Conservation (phyloP, 2,113 vertebrate species). For the Nannobrachium achirus region DNA sequence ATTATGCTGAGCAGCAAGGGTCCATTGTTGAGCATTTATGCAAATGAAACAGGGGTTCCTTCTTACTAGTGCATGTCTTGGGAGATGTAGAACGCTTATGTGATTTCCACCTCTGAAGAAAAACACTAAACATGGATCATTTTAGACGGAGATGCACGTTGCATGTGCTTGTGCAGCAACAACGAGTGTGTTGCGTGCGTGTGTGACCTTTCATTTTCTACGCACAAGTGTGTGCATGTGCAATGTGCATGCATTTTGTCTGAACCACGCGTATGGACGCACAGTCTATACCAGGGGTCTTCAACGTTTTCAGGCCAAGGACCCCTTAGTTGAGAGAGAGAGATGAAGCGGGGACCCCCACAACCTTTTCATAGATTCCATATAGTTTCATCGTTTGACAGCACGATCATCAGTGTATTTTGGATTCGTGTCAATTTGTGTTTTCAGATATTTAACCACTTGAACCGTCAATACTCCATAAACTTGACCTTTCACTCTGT, state of each 20-base stretch:
- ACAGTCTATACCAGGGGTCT: too few relatives aligned
- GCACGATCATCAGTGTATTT: too few relatives aligned
- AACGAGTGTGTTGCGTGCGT: not conserved
- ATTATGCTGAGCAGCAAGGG: slow-evolving; percentile 44
- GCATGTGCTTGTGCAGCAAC: slow-evolving; percentile 9
- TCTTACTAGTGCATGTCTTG: slow-evolving; percentile 71
- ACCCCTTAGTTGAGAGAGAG: too few relatives aligned
- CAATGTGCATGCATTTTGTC: slow-evolving; percentile 1
- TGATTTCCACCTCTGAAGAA: slow-evolving; percentile 54
- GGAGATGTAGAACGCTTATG: slow-evolving; percentile 63
- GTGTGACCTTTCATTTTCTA: not conserved
- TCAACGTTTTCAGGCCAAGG: too few relatives aligned
- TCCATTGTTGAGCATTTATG: slow-evolving; percentile 71
- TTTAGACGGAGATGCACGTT: slow-evolving; percentile 26
- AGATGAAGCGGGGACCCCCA: too few relatives aligned
- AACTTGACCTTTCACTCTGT: too few relatives aligned
- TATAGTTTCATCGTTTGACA: too few relatives aligned
- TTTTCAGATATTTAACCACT: too few relatives aligned
- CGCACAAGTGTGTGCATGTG: slow-evolving; percentile 5
- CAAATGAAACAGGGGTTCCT: slow-evolving; percentile 49
- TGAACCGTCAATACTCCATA: too few relatives aligned
- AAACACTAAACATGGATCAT: slow-evolving; percentile 56
- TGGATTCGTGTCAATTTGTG: too few relatives aligned
- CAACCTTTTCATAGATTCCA: too few relatives aligned
- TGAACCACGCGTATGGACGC: not conserved